Conservation (phyloP, 2,888 invertebrate genomes). For the Dasysyrphus tricinctus region DNA sequence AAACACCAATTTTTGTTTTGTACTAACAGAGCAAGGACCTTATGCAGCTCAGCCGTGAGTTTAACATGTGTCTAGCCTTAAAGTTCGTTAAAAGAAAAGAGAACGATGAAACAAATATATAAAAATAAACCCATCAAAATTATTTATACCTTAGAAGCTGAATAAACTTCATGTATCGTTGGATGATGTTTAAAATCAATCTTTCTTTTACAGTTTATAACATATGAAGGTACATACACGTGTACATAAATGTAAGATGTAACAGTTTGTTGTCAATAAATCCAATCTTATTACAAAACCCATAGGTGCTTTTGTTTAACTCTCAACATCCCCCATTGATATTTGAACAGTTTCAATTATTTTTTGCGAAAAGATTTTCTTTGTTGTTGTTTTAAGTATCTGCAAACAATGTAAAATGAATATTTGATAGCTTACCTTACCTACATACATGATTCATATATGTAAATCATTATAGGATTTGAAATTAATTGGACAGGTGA, state of each 20-base stretch:
- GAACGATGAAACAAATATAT: neutral
- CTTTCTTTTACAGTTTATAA: neutral
- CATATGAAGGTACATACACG: neutral
- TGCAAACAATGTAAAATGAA: neutral
- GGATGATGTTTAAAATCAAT: neutral
- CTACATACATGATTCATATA: neutral
- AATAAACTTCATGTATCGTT: neutral
- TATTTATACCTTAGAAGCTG: neutral
- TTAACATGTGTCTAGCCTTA: neutral
- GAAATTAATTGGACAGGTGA: slow-evolving; percentile 9
- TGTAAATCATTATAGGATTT: neutral
- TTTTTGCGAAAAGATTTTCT: neutral
- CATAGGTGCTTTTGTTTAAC: neutral
- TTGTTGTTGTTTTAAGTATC: neutral
- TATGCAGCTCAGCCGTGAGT: neutral
- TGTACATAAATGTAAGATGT: neutral
- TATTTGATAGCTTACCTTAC: neutral
- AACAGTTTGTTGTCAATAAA: neutral
- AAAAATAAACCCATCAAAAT: neutral
- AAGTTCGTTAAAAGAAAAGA: neutral
- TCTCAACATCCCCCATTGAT: neutral
- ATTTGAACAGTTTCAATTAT: neutral
- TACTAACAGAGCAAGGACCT: too few relatives aligned
- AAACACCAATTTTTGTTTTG: too few relatives aligned
- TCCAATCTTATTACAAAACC: neutral